Evolutionary conservation across 2,113 vertebrate species (phyloP).

Genomic region (Chunga burmeisteri): DNA sequence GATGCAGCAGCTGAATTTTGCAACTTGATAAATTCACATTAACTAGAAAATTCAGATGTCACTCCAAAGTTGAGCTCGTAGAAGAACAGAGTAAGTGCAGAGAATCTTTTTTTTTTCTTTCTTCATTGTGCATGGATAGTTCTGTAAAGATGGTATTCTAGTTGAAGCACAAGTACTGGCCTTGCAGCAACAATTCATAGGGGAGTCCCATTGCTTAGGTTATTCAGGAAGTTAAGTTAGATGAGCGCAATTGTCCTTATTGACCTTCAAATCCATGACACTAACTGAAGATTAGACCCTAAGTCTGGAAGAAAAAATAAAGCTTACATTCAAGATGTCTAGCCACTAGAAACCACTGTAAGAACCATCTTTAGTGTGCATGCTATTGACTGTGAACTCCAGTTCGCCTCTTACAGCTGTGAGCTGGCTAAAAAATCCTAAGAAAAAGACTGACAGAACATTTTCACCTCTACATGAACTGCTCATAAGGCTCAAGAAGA

Average conservation of each 20-base stretch:
- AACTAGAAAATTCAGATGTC: background rate
- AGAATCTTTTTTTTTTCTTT: background rate
- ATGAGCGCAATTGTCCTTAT: background rate
- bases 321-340: background rate
- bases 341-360: background rate
- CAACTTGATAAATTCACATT: background rate
- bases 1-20: background rate
- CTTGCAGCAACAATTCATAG: background rate
- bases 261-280: background rate
- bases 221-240: background rate
- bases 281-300: background rate
- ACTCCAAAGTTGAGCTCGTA: background rate
- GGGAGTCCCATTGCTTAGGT: background rate
- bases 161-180: background rate
- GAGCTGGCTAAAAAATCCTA: background rate
- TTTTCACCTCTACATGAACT: background rate
- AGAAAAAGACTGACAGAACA: background rate
- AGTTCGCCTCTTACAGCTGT: background rate
- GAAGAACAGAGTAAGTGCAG: background rate
- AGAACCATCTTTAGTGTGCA: background rate
- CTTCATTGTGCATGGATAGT: background rate
- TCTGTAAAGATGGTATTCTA: background rate
- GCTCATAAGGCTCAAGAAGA: conserved; percentile 20
- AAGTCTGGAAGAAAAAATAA: conserved; percentile 1
- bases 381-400: background rate